Percentiles rank a stretch among this genome's conserved stretches.
These are phyloP conservation scores for Aporophyla nigra DNA, from an alignment of 2,888 invertebrate species.

Conservation along the genomic window DNA sequence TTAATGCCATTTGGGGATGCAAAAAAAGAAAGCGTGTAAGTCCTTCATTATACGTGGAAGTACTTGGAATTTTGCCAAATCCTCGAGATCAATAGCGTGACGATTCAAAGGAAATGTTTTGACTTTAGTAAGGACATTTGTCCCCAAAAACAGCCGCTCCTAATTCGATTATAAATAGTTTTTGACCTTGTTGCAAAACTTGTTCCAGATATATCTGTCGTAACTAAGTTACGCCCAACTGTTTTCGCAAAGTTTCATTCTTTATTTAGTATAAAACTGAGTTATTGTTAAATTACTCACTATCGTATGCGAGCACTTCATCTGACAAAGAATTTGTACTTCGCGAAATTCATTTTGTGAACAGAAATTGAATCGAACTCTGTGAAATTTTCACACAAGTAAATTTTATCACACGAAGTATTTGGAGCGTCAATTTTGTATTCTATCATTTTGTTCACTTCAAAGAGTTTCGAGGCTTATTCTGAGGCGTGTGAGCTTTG, in stretches of 20 bases:
- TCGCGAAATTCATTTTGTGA: slow-evolving; percentile 51
- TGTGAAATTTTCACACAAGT: slow-evolving; percentile 50
- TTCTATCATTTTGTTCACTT: slow-evolving; percentile 56
- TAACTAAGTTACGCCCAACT: slow-evolving; percentile 57
- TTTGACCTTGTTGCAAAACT: slow-evolving; percentile 57
- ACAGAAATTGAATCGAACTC: slow-evolving; percentile 61
- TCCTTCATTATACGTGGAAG: slow-evolving; percentile 38
- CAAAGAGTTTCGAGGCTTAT: slow-evolving; percentile 55
- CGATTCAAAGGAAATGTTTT: slow-evolving; percentile 45
- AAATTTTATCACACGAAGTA: slow-evolving; percentile 53
- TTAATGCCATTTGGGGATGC: slow-evolving; percentile 48
- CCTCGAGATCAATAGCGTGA: slow-evolving; percentile 41
- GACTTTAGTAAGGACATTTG: slow-evolving; percentile 32
- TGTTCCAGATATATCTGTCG: slow-evolving; percentile 51
- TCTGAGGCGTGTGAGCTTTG: slow-evolving; percentile 42
- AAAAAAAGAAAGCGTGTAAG: slow-evolving; percentile 42
- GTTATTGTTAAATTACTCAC: slow-evolving; percentile 48
- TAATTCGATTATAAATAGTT: slow-evolving; percentile 62
- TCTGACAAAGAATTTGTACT: slow-evolving; percentile 47
- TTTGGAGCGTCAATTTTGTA: slow-evolving; percentile 53
- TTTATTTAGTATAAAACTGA: slow-evolving; percentile 59
- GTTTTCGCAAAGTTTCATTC: slow-evolving; percentile 55
- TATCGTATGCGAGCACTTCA: slow-evolving; percentile 49
- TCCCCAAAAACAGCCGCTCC: slow-evolving; percentile 14
- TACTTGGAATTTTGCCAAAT: slow-evolving; percentile 49